Percentiles rank a stretch among this genome's conserved stretches.
These are phyloP conservation scores for Nibea albiflora DNA, from an alignment of 2,113 vertebrate species.

Conservation along the genomic window DNA sequence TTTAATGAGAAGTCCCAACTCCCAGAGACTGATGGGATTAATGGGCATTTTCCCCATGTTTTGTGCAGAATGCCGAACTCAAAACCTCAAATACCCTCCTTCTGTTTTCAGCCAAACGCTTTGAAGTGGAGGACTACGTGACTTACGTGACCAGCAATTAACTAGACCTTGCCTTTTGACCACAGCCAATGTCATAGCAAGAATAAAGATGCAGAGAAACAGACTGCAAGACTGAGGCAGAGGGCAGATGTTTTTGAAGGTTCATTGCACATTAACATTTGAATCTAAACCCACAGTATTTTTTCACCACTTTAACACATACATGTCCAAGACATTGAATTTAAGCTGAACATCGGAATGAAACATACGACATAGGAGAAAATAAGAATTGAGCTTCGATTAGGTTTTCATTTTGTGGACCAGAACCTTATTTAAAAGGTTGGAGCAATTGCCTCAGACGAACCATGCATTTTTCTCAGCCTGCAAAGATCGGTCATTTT, in stretches of 20 bases:
- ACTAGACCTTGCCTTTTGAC: background rate
- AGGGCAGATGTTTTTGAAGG: background rate
- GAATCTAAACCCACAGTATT: no score
- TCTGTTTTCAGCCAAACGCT: background rate
- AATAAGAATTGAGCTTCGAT: background rate
- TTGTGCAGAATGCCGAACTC: conserved; percentile 18
- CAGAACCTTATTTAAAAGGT: background rate
- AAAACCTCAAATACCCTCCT: background rate
- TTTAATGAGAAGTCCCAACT: conserved; percentile 57
- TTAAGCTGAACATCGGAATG: background rate
- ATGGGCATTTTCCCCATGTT: conserved; percentile 6
- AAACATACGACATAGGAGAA: background rate
- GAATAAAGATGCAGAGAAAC: background rate
- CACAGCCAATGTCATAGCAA: background rate
- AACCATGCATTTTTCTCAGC: background rate
- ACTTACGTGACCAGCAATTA: conserved; percentile 24
- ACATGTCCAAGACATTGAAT: background rate
- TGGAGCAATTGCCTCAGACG: background rate
- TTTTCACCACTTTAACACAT: no score
- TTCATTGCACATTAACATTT: background rate
- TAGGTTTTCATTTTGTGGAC: background rate
- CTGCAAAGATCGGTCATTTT: conserved; percentile 2
- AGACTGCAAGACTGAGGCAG: background rate
- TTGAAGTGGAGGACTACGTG: conserved; percentile 17
- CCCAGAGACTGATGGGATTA: conserved; percentile 44